Conservation (phyloP, 2,888 invertebrate species). For the Orchesellides sinensis region DNA sequence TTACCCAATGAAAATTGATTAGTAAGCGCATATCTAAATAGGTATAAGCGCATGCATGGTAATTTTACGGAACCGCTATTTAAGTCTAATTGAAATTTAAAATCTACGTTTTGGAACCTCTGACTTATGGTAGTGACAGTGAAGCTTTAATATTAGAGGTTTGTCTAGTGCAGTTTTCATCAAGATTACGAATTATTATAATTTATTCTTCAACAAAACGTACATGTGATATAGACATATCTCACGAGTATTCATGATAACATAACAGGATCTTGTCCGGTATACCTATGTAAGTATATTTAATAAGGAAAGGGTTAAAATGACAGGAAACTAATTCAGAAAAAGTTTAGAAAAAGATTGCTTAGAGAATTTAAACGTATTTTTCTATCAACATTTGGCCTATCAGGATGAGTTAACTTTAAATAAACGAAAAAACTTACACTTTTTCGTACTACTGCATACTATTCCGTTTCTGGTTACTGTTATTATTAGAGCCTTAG, state of each 20-base stretch:
- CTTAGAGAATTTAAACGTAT: background rate
- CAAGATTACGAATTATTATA: background rate
- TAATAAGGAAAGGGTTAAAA: no score
- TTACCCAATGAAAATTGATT: background rate
- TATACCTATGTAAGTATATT: background rate
- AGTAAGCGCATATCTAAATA: background rate
- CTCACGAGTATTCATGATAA: background rate
- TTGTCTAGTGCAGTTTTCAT: background rate
- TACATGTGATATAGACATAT: no score
- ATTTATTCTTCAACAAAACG: background rate
- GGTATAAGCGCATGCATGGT: background rate
- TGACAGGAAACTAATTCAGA: constrained; percentile 15
- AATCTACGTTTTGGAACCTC: background rate
- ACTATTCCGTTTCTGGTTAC: constrained; percentile 9
- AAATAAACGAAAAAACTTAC: background rate
- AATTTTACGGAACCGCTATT: constrained; percentile 5
- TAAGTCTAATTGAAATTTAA: background rate
- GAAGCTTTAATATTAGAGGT: no score
- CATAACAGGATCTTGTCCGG: background rate
- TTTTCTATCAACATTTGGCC: background rate
- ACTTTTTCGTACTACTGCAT: constrained; percentile 9
- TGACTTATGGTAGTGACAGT: no score
- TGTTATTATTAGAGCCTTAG: no score
- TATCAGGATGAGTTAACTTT: no score
- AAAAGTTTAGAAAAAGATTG: background rate